Percentiles rank a stretch among this genome's conserved stretches.
Evolutionary conservation across 1,140 invertebrate genomes (phyloP).

Genomic region (Zaprionus capensis): DNA sequence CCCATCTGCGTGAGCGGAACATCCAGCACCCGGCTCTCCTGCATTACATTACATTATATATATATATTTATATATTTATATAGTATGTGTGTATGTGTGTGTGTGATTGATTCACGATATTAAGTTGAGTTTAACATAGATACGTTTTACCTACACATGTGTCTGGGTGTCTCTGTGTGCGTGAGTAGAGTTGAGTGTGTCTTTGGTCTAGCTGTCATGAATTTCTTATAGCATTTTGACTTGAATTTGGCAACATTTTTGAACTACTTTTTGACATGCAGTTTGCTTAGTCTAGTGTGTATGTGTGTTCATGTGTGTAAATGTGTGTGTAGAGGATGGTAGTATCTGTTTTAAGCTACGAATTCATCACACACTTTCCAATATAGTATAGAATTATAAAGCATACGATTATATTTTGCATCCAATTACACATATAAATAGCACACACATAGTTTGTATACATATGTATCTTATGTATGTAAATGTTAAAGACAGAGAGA

Average conservation of each 20-base stretch:
- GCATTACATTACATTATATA: slow-evolving; percentile 73
- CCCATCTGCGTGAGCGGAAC: slow-evolving; percentile 93
- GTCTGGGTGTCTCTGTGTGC: slow-evolving; percentile 13
- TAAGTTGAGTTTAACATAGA: slow-evolving; percentile 23
- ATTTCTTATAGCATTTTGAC: slow-evolving; percentile 43
- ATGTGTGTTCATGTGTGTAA: slow-evolving; percentile 20
- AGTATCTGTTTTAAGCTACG: slow-evolving; percentile 57
- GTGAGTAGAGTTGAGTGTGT: background rate
- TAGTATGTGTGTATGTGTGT: slow-evolving; percentile 32
- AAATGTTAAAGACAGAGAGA: slow-evolving; percentile 6
- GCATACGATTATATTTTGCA: slow-evolving; percentile 79
- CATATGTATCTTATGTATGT: slow-evolving; percentile 29
- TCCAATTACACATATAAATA: slow-evolving; percentile 82
- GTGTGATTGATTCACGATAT: slow-evolving; percentile 44
- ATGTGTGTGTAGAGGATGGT: slow-evolving; percentile 23
- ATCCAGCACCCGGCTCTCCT: slow-evolving; percentile 91
- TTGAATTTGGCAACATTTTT: slow-evolving; percentile 44
- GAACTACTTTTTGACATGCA: slow-evolving; percentile 67
- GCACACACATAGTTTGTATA: slow-evolving; percentile 63
- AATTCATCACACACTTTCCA: slow-evolving; percentile 80
- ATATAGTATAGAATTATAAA: slow-evolving; percentile 77
- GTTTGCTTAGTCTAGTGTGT: slow-evolving; percentile 45
- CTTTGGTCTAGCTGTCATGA: slow-evolving; percentile 11
- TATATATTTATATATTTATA: slow-evolving; percentile 45
- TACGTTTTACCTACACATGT: slow-evolving; percentile 27